Evolutionary conservation across 2,888 invertebrate genomes (phyloP), one percentile per base, ranked within the genome.

Genomic region (Caenorhabditis sp.): DNA sequence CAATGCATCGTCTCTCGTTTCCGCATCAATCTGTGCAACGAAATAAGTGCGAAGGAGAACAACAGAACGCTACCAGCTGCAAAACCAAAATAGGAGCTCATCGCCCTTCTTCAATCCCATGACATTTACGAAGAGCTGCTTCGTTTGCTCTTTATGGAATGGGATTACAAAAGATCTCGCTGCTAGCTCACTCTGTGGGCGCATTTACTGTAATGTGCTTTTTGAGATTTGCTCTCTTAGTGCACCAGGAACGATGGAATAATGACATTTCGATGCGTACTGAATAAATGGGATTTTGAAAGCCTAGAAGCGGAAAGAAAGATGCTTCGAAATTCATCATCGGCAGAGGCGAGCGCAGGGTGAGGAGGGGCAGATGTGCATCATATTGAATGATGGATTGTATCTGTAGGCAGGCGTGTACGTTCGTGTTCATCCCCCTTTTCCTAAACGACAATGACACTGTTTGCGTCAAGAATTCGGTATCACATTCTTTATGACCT

Each of bases 331-430:
- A 72, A 63, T 72, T 62, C 63, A 72, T 73, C 73, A 73, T 73
- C 45, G 37, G 35, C 35, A 22, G 41, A 35, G 70, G 52, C 50
- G 50, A n/a, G n/a, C n/a, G n/a, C n/a, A n/a, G n/a, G n/a, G 2
- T 32, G 50, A 52, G 35, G 35, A 37, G 22, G 35, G 59, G 65
- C 73, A 73, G 73, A 73, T 73, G 73, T 73, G 73, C 73, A 73
- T 73, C 65, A 62, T 73, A 73, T 62, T 65, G 73, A 73, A 73
- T 73, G 73, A 73, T 73, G 63, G 59, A 73, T 73, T 45, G 65
- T 53, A 56, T 59, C 73, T 46, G 55, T 62, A 68, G 50, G 58
- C 56, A 66, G 48, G 52, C 59, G 59, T 70, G 52, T 59, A 56
- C 39, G 27, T 41, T 56, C 62, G 50, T 63, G 56, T 58, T 50